These are phyloP conservation scores for Drosophila parvula DNA, from an alignment of 1,140 invertebrate genomes.

Conservation along the genomic window DNA sequence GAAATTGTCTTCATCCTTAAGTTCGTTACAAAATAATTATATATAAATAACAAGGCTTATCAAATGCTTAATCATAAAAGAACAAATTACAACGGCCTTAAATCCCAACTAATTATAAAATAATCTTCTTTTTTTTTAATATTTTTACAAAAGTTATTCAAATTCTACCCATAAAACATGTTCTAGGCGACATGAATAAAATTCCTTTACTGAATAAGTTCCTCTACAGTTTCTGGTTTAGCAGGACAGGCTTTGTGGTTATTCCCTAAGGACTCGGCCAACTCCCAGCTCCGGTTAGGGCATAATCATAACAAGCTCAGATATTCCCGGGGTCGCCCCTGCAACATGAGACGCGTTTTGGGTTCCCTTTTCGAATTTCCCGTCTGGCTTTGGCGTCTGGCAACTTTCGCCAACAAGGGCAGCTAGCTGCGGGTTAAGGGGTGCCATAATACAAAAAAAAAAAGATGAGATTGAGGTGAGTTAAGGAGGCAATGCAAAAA, in stretches of 20 bases:
- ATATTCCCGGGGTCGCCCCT: constrained; percentile 53
- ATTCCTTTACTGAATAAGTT: too few species aligned
- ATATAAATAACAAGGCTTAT: too few species aligned
- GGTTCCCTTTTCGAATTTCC: constrained; percentile 34
- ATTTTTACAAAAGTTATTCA: neutral
- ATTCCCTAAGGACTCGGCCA: constrained; percentile 37
- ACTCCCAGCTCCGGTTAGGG: constrained; percentile 26
- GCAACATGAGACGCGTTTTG: constrained; percentile 47
- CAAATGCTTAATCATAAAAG: too few species aligned
- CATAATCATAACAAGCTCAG: constrained; percentile 61
- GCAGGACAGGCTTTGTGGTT: constrained; percentile 2
- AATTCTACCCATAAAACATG: neutral
- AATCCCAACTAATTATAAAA: neutral
- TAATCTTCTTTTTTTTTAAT: neutral
- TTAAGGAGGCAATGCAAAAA: constrained; percentile 43
- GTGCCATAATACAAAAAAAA: constrained; percentile 13
- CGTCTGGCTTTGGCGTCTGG: constrained; percentile 58
- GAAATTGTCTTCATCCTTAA: too few species aligned
- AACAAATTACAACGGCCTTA: too few species aligned
- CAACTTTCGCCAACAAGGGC: constrained; percentile 30
- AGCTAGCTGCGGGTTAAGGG: constrained; percentile 3
- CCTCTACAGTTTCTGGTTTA: neutral
- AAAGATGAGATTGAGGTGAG: constrained; percentile 33
- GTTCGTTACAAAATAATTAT: too few species aligned
- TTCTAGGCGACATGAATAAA: neutral